Percentiles rank a stretch among this genome's conserved stretches.
Conservation (phyloP, 2,113 vertebrate genomes). For the Dendrocopos noguchii region DNA sequence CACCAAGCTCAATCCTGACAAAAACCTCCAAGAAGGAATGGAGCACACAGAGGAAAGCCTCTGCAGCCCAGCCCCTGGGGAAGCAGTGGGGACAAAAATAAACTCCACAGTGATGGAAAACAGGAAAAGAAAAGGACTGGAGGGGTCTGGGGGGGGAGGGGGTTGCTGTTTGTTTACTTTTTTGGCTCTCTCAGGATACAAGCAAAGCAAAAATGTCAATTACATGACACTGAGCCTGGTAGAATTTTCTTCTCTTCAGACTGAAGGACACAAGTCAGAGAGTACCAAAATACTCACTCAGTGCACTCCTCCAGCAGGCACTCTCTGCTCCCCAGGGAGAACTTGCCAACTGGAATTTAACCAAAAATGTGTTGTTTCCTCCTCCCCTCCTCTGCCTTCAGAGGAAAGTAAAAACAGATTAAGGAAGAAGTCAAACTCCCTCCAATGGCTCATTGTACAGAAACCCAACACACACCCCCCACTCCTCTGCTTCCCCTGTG, state of each 20-base stretch:
- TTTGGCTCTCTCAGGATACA: not conserved
- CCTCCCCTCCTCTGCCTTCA: not conserved
- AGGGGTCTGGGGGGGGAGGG: not conserved
- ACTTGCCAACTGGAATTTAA: conserved; percentile 48
- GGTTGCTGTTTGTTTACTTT: not conserved
- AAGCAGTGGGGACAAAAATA: conserved; percentile 32
- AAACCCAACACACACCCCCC: conserved; percentile 34
- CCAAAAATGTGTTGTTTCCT: conserved; percentile 53
- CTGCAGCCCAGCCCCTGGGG: not conserved
- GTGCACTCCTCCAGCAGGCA: not conserved
- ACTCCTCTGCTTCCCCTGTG: conserved; percentile 17
- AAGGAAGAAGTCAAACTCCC: conserved; percentile 32
- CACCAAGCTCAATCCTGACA: not conserved
- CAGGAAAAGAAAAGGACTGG: not conserved
- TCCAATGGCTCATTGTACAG: not conserved
- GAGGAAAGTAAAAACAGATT: conserved; percentile 50
- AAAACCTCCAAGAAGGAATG: not conserved
- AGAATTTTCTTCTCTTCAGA: not conserved
- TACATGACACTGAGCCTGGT: not conserved
- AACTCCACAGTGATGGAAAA: conserved; percentile 42
- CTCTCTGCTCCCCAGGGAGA: not conserved
- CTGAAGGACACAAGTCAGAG: not conserved
- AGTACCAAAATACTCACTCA: not conserved
- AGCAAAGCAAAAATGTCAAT: not conserved
- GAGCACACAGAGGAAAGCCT: not conserved